Evolutionary conservation across 2,888 invertebrate genomes (phyloP), one percentile per base, ranked within the genome.

Genomic region (Neoaliturus tenellus): DNA sequence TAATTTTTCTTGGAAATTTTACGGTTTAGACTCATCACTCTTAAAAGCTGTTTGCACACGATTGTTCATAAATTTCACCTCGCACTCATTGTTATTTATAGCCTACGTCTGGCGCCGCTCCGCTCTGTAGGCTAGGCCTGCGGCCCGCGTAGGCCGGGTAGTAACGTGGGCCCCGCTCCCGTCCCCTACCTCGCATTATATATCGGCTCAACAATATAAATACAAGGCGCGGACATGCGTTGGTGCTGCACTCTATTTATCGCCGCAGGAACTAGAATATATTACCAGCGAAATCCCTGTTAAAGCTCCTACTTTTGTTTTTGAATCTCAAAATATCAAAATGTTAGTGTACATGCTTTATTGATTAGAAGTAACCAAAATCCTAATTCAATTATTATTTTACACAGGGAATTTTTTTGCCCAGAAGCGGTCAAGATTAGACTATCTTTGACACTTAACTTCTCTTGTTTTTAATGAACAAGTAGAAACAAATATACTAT

Each of bases 151-250:
- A 39, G 69, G 69, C 69, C 31, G 69, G 20, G 5, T 2, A 67
- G 10, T 14, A 10, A 39, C 69, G 69, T 69, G 39, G 69, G 69
- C 62, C 62, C 62, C 20, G 69, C 69, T 69, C 69, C 69, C 39
- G 69, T 35, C 69, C 39, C 20, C 8, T 20, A 23, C 69, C 35
- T 20, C 69, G 69, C 69, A 39, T 35, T 39, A 39, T 69, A 39
- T 35, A 35, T 69, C 69, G 69, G 69, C 39, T 35, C 35, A 69
- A 39, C 69, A 39, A 69, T 69, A 69, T 69, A 69, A 69, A 69
- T 69, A 69, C 69, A 69, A 39, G 69, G 69, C 39, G 69, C 69
- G 35, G 69, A 69, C 69, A 23, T 39, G 69, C 69, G 69, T 69
- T 69, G 69, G 69, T 35, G 69, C 69, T 35, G 69, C 39, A 10